Evolutionary conservation across 2,113 vertebrate species (phyloP).

Genomic region (Crotalus horridus): DNA sequence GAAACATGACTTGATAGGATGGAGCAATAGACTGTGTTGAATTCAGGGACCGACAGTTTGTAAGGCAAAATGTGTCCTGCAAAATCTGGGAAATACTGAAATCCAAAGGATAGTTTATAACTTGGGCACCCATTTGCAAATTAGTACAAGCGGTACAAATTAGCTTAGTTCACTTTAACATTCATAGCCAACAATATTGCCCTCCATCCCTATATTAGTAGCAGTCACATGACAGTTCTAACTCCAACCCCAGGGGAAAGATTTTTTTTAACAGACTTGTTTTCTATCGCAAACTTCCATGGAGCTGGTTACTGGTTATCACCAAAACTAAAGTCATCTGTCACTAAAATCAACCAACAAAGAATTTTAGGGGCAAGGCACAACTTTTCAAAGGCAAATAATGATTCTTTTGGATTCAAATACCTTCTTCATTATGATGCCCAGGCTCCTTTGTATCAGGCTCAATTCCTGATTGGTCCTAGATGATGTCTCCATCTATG

Average conservation of each 20-base stretch:
- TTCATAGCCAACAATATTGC: too few relatives aligned
- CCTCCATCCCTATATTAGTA: neutral
- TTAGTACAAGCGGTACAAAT: too few relatives aligned
- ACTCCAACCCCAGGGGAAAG: neutral
- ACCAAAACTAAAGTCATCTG: neutral
- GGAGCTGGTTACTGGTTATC: neutral
- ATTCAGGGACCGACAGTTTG: too few relatives aligned
- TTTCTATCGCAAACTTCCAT: neutral
- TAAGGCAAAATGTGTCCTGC: too few relatives aligned
- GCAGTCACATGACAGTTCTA: neutral
- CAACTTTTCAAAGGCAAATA: neutral
- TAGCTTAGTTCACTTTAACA: too few relatives aligned
- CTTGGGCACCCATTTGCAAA: too few relatives aligned
- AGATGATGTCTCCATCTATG: neutral
- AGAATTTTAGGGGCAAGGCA: neutral
- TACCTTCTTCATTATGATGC: neutral
- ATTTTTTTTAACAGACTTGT: neutral
- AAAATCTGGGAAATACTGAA: too few relatives aligned
- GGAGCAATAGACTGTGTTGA: too few relatives aligned
- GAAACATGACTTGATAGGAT: too few relatives aligned
- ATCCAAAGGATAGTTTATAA: too few relatives aligned
- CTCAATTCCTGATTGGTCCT: neutral
- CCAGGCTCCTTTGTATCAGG: neutral
- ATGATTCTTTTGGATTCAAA: too few relatives aligned
- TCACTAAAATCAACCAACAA: neutral